Conservation (phyloP, 2,797 vertebrate genomes). For the Synaphobranchus kaupii region DNA sequence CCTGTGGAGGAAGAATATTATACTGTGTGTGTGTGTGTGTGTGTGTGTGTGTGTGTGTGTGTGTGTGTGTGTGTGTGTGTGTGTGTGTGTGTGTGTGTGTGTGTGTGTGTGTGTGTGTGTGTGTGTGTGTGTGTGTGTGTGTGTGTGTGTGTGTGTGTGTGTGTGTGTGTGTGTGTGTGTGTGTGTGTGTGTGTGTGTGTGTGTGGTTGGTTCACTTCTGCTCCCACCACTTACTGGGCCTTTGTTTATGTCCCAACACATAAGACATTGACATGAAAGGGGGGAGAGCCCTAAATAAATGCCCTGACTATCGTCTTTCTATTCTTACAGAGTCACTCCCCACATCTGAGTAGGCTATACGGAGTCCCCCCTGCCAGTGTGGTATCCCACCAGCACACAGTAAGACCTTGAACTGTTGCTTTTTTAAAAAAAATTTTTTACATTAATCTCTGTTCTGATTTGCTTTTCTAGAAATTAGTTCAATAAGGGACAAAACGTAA, state of each 20-base stretch:
- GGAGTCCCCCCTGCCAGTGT: slow-evolving; percentile 75
- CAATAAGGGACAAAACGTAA: background rate
- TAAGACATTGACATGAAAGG: too few relatives aligned
- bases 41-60: slow-evolving; percentile 1
- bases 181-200: slow-evolving; percentile 14
- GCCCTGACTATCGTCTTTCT: slow-evolving; percentile 60
- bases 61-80: background rate
- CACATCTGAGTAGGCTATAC: slow-evolving; percentile 86
- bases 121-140: slow-evolving; percentile 15
- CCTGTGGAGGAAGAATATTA: background rate
- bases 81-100: too few relatives aligned
- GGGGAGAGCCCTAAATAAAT: background rate
- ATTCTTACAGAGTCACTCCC: slow-evolving; percentile 81
- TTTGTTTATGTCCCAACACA: background rate
- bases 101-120: slow-evolving; percentile 19
- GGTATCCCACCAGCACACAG: slow-evolving; percentile 83
- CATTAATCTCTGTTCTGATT: background rate
- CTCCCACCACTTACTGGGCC: background rate
- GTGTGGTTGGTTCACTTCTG: background rate
- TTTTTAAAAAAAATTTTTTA: background rate
- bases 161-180: slow-evolving; percentile 20
- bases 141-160: background rate
- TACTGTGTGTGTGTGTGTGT: slow-evolving; percentile 16
- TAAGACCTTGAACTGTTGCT: slow-evolving; percentile 66
- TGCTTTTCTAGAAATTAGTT: background rate